Evolutionary conservation across 2,888 invertebrate genomes (phyloP), one percentile per base, ranked within the genome.

Genomic region (Mallateleia sp.): DNA sequence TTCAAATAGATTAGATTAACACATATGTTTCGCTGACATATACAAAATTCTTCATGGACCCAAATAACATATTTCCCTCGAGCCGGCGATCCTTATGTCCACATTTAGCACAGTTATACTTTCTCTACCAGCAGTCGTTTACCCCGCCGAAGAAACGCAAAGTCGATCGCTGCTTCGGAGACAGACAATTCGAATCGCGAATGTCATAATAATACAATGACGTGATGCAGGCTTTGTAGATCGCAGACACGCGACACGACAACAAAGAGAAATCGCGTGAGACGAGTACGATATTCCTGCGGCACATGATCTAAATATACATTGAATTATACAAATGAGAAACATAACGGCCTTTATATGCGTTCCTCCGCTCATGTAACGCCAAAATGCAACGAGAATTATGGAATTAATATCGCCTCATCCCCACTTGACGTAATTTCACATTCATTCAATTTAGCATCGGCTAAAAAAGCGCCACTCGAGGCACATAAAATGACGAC

Each of bases 381-480:
- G 47, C 14, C 47, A 8, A 28, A 66, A 66, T 50, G 47, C 47
- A 47, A 66, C 25, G 47, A 32, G 28, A 47, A 47, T 28, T 28
- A 32, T n/a, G 45, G 11, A 66, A 66, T 66, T 66, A 47, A 66
- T 66, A 47, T 66, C 34, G 32, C 50, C 34, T 34, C 45, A 28
- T 22, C 47, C n/a, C 47, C n/a, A 7, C 8, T n/a, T 8, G 50
- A 11, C 20, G 18, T 6, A 11, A 22, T 50, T 50, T 50, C 50
- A 11, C 50, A 50, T 50, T 66, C 66, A 25, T 66, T 50, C 47
- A 66, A 50, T 66, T 66, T 50, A 50, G 20, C 88, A 67, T 22
- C 14, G 20, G 14, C 9, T 34, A 60, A 60, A 60, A 9, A 60
- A 20, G 34, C 38, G 60, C 22, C 60, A 32, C 20, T 60, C 38